A percentile compares a stretch with the other conserved stretches of the same genome.
phyloP scores from a whole-genome alignment of 2,113 vertebrate genomes.

The Actenoides lindsayi region DNA sequence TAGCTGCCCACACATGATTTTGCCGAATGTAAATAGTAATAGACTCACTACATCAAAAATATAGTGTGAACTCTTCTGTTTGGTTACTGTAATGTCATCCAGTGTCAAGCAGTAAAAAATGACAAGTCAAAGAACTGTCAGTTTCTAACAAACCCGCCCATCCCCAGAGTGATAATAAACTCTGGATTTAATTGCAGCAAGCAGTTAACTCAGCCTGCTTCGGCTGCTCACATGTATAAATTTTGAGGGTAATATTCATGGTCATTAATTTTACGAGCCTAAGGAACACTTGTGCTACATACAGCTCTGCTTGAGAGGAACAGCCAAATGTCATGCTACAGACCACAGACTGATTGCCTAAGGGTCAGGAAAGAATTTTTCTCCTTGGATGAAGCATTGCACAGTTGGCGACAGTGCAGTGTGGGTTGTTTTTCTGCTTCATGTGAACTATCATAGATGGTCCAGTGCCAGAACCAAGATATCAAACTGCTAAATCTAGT shows the following conservation, averaged over 20 bases:
- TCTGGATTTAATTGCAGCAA: background rate
- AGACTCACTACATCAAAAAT: background rate
- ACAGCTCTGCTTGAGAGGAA: background rate
- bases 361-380: background rate
- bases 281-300: background rate
- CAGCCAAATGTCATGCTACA: background rate
- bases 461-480: background rate
- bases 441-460: background rate
- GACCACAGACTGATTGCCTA: background rate
- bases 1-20: background rate
- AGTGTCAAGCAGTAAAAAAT: background rate
- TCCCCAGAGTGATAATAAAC: background rate
- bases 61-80: background rate
- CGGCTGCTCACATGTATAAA: background rate
- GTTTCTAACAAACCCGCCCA: background rate
- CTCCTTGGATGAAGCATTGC: background rate
- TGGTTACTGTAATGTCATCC: background rate
- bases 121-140: background rate
- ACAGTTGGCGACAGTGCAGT: background rate
- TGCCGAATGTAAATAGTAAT: background rate
- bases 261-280: conserved; percentile 8
- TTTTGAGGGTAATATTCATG: background rate
- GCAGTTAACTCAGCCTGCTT: background rate
- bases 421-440: background rate
- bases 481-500: background rate